Conservation (phyloP, 2,888 invertebrate species). For the Caenorhabditis sinica region DNA sequence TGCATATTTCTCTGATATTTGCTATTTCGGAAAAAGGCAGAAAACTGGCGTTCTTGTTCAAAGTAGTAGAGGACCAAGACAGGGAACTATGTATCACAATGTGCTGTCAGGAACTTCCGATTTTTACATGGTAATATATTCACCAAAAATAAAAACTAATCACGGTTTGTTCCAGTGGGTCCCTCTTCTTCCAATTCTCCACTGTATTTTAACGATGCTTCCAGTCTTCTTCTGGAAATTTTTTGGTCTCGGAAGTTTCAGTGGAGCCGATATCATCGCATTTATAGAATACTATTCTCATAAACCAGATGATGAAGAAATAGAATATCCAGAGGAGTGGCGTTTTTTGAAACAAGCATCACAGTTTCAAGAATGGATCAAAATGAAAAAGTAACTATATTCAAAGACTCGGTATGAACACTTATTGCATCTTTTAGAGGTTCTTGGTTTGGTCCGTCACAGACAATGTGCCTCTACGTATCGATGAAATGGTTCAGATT, state of each 20-base stretch:
- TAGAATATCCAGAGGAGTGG: not conserved
- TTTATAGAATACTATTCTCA: slow-evolving; percentile 3
- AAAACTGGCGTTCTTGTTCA: not conserved
- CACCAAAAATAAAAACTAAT: not conserved
- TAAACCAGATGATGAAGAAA: not conserved
- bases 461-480: slow-evolving; percentile 32
- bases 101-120: slow-evolving; percentile 24
- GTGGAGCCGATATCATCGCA: slow-evolving; percentile 18
- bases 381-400: slow-evolving; percentile 9
- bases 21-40: slow-evolving; percentile 52
- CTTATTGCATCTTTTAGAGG: not conserved
- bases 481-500: slow-evolving; percentile 52
- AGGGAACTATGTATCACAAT: slow-evolving; percentile 8
- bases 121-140: slow-evolving; percentile 34
- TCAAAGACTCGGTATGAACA: not conserved
- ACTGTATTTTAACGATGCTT: slow-evolving; percentile 3
- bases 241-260: slow-evolving; percentile 24
- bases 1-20: slow-evolving; percentile 53
- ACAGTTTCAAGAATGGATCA: slow-evolving; percentile 31
- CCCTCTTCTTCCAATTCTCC: slow-evolving; percentile 17
- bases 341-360: not conserved
- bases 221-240: slow-evolving; percentile 59
- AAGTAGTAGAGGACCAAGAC: not conserved
- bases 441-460: slow-evolving; percentile 13
- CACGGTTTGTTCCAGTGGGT: slow-evolving; percentile 48